Evolutionary conservation across 2,888 invertebrate genomes (phyloP).

Genomic region (Aproaerema taeniolella): DNA sequence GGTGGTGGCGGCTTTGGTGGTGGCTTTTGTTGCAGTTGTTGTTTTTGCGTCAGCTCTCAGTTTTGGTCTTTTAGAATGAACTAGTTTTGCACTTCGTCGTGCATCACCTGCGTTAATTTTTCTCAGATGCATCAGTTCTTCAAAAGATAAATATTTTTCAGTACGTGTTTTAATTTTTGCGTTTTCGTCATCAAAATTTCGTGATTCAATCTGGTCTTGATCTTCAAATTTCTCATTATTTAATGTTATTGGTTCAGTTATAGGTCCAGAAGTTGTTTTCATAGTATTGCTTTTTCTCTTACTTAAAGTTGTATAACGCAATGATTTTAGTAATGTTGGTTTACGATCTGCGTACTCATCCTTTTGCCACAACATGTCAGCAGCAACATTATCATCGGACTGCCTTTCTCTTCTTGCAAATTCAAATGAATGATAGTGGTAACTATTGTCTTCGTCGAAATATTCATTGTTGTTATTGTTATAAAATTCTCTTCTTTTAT

Average conservation of each 20-base stretch:
- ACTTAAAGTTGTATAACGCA: slow-evolving; percentile 52
- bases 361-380: too few species aligned
- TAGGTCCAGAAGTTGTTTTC: slow-evolving; percentile 19
- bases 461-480: background rate
- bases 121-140: slow-evolving; percentile 61
- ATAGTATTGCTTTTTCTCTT: slow-evolving; percentile 28
- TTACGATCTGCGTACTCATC: too few species aligned
- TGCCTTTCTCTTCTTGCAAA: slow-evolving; percentile 45
- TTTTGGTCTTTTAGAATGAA: background rate
- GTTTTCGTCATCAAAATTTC: too few species aligned
- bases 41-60: too few species aligned
- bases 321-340: slow-evolving; percentile 45
- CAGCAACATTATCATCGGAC: slow-evolving; percentile 39
- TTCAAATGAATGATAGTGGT: too few species aligned
- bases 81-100: slow-evolving; percentile 26
- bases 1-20: background rate
- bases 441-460: background rate
- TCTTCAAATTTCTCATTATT: slow-evolving; percentile 21
- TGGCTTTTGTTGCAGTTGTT: slow-evolving; percentile 1
- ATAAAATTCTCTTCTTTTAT: too few species aligned
- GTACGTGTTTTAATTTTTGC: slow-evolving; percentile 26
- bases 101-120: slow-evolving; percentile 39
- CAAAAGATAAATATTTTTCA: slow-evolving; percentile 66
- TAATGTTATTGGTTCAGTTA: slow-evolving; percentile 55
- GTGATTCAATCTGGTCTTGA: slow-evolving; percentile 22